A percentile compares a stretch with the other conserved stretches of the same genome.
These are phyloP conservation scores for Tychaedon coryphoeus DNA, from an alignment of 2,113 vertebrate species.

Conservation along the genomic window DNA sequence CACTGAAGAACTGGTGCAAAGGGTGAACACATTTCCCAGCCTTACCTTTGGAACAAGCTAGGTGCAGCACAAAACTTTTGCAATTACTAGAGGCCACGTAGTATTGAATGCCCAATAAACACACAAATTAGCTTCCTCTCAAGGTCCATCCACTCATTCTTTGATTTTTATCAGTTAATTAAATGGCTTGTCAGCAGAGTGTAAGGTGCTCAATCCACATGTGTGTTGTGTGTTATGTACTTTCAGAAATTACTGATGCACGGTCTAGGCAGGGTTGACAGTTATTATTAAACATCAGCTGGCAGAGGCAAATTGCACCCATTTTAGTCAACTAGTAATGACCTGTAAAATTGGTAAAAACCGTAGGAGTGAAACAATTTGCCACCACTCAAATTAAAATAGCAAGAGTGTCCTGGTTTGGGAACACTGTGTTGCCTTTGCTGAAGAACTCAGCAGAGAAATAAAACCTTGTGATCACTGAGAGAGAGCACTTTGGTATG, in stretches of 20 bases:
- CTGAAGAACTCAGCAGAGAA: background rate
- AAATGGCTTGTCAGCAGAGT: background rate
- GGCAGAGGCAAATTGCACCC: constrained; percentile 18
- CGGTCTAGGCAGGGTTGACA: background rate
- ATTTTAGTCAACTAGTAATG: constrained; percentile 40
- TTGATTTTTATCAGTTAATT: constrained; percentile 42
- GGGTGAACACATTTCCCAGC: background rate
- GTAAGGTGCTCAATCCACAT: background rate
- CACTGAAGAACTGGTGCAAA: background rate
- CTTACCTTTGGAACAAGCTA: background rate
- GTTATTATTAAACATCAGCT: constrained; percentile 55
- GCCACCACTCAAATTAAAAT: background rate
- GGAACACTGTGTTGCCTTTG: background rate
- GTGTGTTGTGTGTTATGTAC: background rate
- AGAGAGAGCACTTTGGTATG: background rate
- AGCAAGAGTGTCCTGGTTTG: background rate
- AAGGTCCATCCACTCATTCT: background rate
- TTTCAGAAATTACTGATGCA: constrained; percentile 28
- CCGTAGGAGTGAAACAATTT: constrained; percentile 37
- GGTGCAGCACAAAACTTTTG: background rate
- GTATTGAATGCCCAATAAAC: background rate
- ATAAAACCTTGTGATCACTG: background rate
- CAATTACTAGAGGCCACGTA: background rate
- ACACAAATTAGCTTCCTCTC: background rate
- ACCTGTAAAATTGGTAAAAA: constrained; percentile 42